Conservation (phyloP, 2,888 invertebrate species). For the Pseudeuparius sepicola region DNA sequence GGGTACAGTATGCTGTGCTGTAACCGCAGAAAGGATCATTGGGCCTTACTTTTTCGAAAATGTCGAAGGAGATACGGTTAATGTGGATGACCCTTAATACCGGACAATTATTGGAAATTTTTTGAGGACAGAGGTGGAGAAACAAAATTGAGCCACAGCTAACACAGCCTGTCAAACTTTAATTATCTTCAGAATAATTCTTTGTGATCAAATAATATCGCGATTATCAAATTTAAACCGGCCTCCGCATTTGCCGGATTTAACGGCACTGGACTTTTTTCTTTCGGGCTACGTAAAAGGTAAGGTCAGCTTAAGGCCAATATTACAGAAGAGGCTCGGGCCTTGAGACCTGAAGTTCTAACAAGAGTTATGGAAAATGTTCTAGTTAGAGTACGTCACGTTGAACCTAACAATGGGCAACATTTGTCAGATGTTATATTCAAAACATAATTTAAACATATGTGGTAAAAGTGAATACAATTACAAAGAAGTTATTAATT, state of each 20-base stretch:
- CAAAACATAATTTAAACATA: slow-evolving; percentile 3
- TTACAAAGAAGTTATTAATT: no score
- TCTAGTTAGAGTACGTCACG: not conserved
- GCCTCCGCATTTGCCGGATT: no score
- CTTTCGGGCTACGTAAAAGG: not conserved
- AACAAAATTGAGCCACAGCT: no score
- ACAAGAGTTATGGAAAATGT: slow-evolving; percentile 6
- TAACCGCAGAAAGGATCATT: not conserved
- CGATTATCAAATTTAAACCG: no score
- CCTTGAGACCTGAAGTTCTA: slow-evolving; percentile 1
- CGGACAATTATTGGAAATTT: no score
- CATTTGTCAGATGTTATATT: slow-evolving; percentile 8
- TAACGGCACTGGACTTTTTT: no score
- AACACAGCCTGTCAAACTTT: no score
- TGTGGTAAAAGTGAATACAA: no score
- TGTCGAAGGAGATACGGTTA: not conserved
- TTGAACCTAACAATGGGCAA: not conserved
- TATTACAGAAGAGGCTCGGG: slow-evolving; percentile 1
- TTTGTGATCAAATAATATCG: no score
- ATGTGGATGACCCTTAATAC: not conserved
- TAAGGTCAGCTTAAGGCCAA: slow-evolving; percentile 4
- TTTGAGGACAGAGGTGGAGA: no score
- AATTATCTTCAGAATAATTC: no score
- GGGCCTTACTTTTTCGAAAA: slow-evolving; percentile 1
- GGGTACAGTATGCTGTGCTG: slow-evolving; percentile 1